phyloP scores from a whole-genome alignment of 2,888 invertebrate genomes.

The Ethmia dodecea region DNA sequence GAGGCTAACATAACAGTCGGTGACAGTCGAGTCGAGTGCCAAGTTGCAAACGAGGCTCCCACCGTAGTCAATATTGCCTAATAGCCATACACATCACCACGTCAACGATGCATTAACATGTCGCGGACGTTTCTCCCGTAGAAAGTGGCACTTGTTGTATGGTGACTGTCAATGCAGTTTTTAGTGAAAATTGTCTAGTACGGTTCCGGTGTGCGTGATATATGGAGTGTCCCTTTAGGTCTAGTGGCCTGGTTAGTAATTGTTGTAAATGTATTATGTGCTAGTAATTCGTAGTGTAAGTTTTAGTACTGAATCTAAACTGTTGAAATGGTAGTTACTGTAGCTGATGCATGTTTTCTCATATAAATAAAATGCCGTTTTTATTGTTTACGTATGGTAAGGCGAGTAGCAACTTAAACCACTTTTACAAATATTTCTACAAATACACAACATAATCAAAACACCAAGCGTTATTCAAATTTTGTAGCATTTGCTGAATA shows the following conservation, averaged over 20 bases:
- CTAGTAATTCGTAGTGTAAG: neutral
- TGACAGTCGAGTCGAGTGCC: too few relatives aligned
- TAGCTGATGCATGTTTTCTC: too few relatives aligned
- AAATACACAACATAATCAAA: too few relatives aligned
- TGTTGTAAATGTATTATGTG: neutral
- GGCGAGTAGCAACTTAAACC: too few relatives aligned
- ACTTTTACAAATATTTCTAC: too few relatives aligned
- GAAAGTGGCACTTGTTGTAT: slow-evolving; percentile 61
- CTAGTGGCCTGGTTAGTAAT: slow-evolving; percentile 26
- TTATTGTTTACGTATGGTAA: too few relatives aligned
- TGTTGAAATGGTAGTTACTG: too few relatives aligned
- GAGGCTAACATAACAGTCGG: too few relatives aligned
- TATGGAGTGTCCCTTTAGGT: slow-evolving; percentile 34
- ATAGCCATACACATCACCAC: slow-evolving; percentile 40
- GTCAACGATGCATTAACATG: slow-evolving; percentile 45
- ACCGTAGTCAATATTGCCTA: slow-evolving; percentile 55
- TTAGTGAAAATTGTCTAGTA: slow-evolving; percentile 47
- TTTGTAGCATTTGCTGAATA: too few relatives aligned
- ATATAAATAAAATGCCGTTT: too few relatives aligned
- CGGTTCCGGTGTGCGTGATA: slow-evolving; percentile 49
- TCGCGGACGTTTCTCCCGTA: slow-evolving; percentile 51
- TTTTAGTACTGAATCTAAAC: neutral
- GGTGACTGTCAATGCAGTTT: slow-evolving; percentile 64
- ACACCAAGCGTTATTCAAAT: too few relatives aligned
- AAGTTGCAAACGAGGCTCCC: slow-evolving; percentile 22